Conservation (phyloP, 2,888 invertebrate species). For the Dicyrtomina minuta region DNA sequence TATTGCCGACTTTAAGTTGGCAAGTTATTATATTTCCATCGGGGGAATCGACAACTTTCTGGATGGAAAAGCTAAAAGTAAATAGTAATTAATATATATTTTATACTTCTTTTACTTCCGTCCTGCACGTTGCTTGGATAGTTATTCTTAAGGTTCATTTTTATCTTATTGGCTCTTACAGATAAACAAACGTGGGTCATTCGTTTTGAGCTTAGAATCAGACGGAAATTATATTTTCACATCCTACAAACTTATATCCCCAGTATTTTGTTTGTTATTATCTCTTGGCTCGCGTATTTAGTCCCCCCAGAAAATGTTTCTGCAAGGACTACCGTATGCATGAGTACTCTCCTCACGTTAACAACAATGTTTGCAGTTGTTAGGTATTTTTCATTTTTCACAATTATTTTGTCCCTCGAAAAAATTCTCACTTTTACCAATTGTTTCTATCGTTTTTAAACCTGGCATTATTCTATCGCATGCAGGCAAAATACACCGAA, state of each 20-base stretch:
- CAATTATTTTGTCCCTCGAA: no score
- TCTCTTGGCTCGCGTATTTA: constrained; percentile 50
- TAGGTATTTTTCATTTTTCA: constrained; percentile 33
- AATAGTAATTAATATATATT: no score
- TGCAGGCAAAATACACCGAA: constrained; percentile 36
- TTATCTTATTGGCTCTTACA: no score
- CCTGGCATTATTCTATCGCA: no score
- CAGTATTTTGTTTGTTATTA: constrained; percentile 45
- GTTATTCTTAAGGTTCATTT: no score
- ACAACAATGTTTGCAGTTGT: constrained; percentile 47
- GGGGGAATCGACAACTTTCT: background rate
- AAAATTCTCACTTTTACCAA: no score
- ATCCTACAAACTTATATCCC: constrained; percentile 49
- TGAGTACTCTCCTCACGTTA: constrained; percentile 46
- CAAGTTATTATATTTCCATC: constrained; percentile 3
- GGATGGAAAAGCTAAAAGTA: background rate
- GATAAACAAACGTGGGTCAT: constrained; percentile 30
- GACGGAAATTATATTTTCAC: constrained; percentile 44
- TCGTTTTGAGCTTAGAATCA: constrained; percentile 34
- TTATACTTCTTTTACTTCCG: no score
- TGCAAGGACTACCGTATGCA: constrained; percentile 31
- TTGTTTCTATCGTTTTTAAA: no score
- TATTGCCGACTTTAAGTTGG: background rate
- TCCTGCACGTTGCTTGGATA: no score
- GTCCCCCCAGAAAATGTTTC: constrained; percentile 43